Evolutionary conservation across 2,888 invertebrate genomes (phyloP).

Genomic region (Frankliniella fusca): DNA sequence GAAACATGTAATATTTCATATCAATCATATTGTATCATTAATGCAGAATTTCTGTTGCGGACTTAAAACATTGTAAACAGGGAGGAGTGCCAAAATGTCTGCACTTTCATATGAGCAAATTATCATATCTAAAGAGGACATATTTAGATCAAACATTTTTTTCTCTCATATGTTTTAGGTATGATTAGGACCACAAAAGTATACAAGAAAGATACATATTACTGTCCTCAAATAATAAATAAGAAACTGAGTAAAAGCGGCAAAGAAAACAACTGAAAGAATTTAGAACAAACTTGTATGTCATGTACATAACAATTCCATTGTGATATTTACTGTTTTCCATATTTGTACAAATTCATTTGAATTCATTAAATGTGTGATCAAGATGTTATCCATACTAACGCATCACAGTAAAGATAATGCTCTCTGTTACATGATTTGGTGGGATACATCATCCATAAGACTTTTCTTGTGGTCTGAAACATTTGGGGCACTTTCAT

Average conservation of each 20-base stretch:
- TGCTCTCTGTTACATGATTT: constrained; percentile 45
- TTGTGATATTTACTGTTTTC: constrained; percentile 17
- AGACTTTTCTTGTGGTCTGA: constrained; percentile 75
- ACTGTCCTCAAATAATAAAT: background rate
- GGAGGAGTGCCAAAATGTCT: background rate
- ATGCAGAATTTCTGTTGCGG: no score
- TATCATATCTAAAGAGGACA: background rate
- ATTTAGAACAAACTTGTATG: background rate
- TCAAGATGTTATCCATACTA: background rate
- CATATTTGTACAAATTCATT: constrained; percentile 10
- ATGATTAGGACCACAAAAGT: background rate
- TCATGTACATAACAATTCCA: background rate
- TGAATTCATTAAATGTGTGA: background rate
- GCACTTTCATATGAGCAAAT: background rate
- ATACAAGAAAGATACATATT: background rate
- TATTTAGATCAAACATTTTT: background rate
- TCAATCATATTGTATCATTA: no score
- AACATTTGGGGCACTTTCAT: constrained; percentile 80
- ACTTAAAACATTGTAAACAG: background rate
- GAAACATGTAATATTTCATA: background rate
- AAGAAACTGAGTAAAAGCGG: background rate
- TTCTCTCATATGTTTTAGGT: background rate
- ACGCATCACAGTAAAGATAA: background rate
- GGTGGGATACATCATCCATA: constrained; percentile 57
- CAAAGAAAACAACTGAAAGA: background rate